Conservation (phyloP, 2,797 vertebrate species). For the Carapus acus region DNA sequence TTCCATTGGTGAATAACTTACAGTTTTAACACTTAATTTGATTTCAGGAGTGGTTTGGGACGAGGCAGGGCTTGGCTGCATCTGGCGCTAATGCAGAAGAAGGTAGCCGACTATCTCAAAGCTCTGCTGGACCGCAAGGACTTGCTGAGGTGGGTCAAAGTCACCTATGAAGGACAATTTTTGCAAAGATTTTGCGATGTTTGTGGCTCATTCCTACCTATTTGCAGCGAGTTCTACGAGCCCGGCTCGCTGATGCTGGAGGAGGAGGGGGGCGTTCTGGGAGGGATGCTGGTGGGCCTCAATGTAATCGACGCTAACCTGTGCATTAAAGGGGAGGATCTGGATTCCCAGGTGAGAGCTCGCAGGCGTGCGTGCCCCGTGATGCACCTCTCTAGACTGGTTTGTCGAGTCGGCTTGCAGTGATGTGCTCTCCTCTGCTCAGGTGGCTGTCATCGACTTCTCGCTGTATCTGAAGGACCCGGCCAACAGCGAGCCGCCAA, state of each 20-base stretch:
- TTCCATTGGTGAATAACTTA: too few species aligned
- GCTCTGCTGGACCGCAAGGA: slow-evolving; percentile 86
- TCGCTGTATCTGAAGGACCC: slow-evolving; percentile 93
- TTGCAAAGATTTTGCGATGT: too few species aligned
- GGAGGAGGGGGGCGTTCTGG: slow-evolving; percentile 91
- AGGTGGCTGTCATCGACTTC: slow-evolving; percentile 98
- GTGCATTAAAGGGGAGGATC: slow-evolving; percentile 97
- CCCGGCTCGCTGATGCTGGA: slow-evolving; percentile 87
- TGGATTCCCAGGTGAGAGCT: slow-evolving; percentile 87
- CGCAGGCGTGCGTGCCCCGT: not conserved
- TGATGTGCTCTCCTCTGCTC: slow-evolving; percentile 22
- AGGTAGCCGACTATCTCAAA: slow-evolving; percentile 93
- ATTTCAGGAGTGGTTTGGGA: slow-evolving; percentile 84
- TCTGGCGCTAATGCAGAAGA: slow-evolving; percentile 98
- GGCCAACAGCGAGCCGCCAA: slow-evolving; percentile 72
- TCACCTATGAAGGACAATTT: too few species aligned
- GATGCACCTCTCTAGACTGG: not conserved
- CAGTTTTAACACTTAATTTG: not conserved
- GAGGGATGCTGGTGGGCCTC: slow-evolving; percentile 91
- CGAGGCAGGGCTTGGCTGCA: slow-evolving; percentile 94
- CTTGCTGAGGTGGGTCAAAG: slow-evolving; percentile 77
- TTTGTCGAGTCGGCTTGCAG: not conserved
- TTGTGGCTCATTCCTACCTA: too few species aligned
- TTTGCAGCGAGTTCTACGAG: slow-evolving; percentile 92
- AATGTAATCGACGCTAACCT: slow-evolving; percentile 99